Evolutionary conservation across 2,888 invertebrate genomes (phyloP).

Genomic region (Thecophora atra): DNA sequence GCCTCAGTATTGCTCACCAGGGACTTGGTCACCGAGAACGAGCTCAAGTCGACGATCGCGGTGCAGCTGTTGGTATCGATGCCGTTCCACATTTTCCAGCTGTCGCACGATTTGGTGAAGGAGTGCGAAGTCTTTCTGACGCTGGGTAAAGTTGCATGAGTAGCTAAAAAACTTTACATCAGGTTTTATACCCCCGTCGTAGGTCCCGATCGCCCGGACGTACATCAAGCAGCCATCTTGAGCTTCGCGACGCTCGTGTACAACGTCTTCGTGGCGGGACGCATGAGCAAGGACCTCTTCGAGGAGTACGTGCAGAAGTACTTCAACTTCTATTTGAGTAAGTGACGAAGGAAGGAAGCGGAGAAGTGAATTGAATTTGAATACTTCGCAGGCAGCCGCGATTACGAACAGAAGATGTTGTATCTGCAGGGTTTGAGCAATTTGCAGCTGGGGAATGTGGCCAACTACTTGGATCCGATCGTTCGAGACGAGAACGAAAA

Average conservation of each 20-base stretch:
- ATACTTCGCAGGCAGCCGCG: conserved; percentile 69
- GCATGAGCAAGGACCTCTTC: conserved; percentile 72
- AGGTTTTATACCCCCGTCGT: no score
- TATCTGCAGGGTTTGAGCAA: conserved; percentile 79
- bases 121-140: conserved; percentile 69
- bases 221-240: conserved; percentile 75
- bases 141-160: conserved; percentile 61
- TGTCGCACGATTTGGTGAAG: conserved; percentile 68
- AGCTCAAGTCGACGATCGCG: conserved; percentile 74
- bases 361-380: background rate
- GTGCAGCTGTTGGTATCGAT: conserved; percentile 74
- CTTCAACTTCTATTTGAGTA: conserved; percentile 77
- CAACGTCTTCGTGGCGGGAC: conserved; percentile 69
- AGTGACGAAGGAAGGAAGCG: conserved; percentile 41
- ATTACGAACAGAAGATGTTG: conserved; percentile 75
- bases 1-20: conserved; percentile 74
- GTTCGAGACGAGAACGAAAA: conserved; percentile 69
- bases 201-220: conserved; percentile 67
- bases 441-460: conserved; percentile 70
- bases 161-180: no score
- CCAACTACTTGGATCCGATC: conserved; percentile 68
- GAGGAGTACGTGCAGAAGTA: conserved; percentile 78
- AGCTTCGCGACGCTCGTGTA: conserved; percentile 76
- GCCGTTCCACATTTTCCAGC: conserved; percentile 75
- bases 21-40: conserved; percentile 71